Conservation (phyloP, 2,113 vertebrate genomes). For the Melanostigma gelatinosum region DNA sequence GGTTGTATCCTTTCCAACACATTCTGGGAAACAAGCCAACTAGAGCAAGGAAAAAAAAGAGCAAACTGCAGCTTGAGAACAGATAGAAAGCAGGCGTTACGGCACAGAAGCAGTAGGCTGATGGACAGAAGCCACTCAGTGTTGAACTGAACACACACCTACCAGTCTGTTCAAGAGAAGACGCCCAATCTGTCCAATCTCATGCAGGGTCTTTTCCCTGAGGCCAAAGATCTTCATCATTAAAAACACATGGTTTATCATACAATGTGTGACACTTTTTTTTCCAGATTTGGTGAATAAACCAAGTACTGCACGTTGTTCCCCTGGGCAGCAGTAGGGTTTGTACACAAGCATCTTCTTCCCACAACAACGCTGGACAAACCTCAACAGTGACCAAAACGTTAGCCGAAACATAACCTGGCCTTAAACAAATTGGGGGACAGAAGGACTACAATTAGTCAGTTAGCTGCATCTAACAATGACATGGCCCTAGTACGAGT, state of each 20-base stretch:
- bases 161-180: slow-evolving; percentile 24
- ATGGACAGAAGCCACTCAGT: slow-evolving; percentile 52
- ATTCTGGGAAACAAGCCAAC: slow-evolving; percentile 79
- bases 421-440: background rate
- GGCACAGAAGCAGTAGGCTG: slow-evolving; percentile 48
- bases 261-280: background rate
- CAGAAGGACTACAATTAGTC: background rate
- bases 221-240: background rate
- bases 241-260: background rate
- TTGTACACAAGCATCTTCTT: background rate
- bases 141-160: slow-evolving; percentile 26
- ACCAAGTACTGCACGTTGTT: background rate
- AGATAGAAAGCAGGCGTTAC: slow-evolving; percentile 57
- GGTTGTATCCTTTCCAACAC: slow-evolving; percentile 77
- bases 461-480: background rate
- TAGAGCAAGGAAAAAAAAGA: slow-evolving; percentile 63
- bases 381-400: background rate
- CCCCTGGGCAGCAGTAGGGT: background rate
- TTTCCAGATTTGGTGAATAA: background rate
- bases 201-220: background rate
- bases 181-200: background rate
- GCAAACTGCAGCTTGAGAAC: slow-evolving; percentile 52
- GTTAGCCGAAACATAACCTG: background rate
- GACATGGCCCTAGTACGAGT: background rate
- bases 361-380: background rate